phyloP scores from a whole-genome alignment of 2,113 vertebrate genomes.

The Pao palembangensis region DNA sequence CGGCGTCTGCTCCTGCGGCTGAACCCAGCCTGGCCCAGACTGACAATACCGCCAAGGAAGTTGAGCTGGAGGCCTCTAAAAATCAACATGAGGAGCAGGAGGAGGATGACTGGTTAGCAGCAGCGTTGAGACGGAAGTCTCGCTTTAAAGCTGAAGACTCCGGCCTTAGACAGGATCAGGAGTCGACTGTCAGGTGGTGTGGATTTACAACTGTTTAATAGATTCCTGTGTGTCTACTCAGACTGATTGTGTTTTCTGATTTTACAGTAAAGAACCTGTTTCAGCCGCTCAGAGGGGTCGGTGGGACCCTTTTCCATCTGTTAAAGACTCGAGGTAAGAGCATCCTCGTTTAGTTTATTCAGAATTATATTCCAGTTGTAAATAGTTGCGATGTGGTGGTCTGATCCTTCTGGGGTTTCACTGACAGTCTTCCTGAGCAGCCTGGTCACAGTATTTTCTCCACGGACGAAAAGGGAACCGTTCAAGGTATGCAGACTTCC shows the following conservation, averaged over 20 bases:
- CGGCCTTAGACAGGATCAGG: slow-evolving; percentile 16
- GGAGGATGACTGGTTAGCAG: slow-evolving; percentile 78
- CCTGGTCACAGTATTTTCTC: slow-evolving; percentile 32
- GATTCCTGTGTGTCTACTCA: neutral
- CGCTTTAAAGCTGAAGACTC: slow-evolving; percentile 59
- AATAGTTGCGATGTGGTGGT: neutral
- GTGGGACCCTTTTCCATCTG: slow-evolving; percentile 31
- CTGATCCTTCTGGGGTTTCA: neutral
- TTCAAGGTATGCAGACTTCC: slow-evolving; percentile 45
- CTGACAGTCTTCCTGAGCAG: slow-evolving; percentile 17
- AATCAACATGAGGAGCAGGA: slow-evolving; percentile 32
- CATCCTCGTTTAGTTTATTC: too few relatives aligned
- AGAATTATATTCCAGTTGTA: neutral
- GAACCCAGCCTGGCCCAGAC: neutral
- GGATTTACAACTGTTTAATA: neutral
- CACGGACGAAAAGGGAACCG: slow-evolving; percentile 39
- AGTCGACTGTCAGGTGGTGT: slow-evolving; percentile 49
- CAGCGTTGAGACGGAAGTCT: slow-evolving; percentile 72
- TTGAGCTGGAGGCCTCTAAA: slow-evolving; percentile 27
- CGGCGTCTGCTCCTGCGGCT: neutral
- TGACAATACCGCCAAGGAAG: slow-evolving; percentile 17
- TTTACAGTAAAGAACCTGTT: slow-evolving; percentile 51
- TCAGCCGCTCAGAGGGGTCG: slow-evolving; percentile 28
- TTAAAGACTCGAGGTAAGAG: slow-evolving; percentile 44
- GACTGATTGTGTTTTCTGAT: slow-evolving; percentile 12